These are phyloP conservation scores for Galaxias olidus DNA, from an alignment of 2,797 vertebrate genomes.

Conservation along the genomic window DNA sequence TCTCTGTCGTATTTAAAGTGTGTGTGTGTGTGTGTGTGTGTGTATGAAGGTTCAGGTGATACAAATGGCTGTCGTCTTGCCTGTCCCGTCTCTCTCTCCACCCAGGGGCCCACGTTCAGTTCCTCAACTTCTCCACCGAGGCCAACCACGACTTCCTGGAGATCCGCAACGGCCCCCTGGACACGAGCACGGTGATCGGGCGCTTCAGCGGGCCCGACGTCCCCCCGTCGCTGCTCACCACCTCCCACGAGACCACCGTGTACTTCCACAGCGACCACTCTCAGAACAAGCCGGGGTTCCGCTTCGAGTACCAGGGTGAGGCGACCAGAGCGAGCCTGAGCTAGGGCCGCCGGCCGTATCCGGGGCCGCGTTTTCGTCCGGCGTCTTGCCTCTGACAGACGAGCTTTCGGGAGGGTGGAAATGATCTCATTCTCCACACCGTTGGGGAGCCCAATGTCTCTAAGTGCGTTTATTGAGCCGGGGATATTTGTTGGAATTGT, in stretches of 20 bases:
- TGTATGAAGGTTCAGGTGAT: too few relatives aligned
- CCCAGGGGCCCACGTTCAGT: slow-evolving; percentile 92
- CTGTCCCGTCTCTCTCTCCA: neutral
- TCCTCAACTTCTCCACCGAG: slow-evolving; percentile 96
- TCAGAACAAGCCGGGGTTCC: slow-evolving; percentile 95
- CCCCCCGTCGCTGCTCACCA: slow-evolving; percentile 88
- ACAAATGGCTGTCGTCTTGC: neutral
- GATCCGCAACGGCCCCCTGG: slow-evolving; percentile 92
- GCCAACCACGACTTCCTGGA: slow-evolving; percentile 97
- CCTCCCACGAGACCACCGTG: slow-evolving; percentile 90
- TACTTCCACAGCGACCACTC: slow-evolving; percentile 99
- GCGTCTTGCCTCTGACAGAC: too few relatives aligned
- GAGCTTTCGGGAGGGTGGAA: too few relatives aligned
- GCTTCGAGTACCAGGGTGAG: slow-evolving; percentile 95
- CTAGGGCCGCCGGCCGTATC: too few relatives aligned
- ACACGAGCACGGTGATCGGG: slow-evolving; percentile 91
- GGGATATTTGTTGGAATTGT: slow-evolving; percentile 18
- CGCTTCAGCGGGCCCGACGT: slow-evolving; percentile 89
- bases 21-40: too few relatives aligned
- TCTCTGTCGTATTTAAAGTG: neutral
- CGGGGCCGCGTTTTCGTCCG: too few relatives aligned
- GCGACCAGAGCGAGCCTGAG: neutral
- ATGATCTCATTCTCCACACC: too few relatives aligned
- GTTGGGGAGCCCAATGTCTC: neutral
- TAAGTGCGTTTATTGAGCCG: slow-evolving; percentile 10